Percentiles rank a stretch among this genome's conserved stretches.
phyloP scores from a whole-genome alignment of 2,113 vertebrate species.

The Raja brachyura region DNA sequence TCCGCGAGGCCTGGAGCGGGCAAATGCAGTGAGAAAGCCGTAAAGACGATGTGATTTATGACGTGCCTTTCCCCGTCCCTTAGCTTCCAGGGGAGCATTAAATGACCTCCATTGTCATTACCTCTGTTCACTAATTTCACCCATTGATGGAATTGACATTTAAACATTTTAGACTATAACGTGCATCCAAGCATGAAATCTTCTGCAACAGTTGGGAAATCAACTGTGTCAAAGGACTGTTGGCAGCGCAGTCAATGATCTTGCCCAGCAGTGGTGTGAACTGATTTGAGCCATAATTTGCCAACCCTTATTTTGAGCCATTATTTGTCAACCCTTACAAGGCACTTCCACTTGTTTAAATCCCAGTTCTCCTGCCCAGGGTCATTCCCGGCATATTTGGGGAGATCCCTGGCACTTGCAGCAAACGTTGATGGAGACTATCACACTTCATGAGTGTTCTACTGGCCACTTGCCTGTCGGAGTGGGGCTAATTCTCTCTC shows the following conservation, averaged over 20 bases:
- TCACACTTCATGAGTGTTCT: not conserved
- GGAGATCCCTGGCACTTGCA: not conserved
- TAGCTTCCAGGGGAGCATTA: not conserved
- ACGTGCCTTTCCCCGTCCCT: not conserved
- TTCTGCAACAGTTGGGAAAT: not conserved
- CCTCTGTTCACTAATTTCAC: not conserved
- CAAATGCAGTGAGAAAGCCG: not conserved
- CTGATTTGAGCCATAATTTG: not conserved
- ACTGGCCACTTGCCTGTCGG: not conserved
- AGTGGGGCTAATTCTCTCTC: not conserved
- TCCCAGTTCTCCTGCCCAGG: not conserved
- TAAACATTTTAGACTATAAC: not conserved
- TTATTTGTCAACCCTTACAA: not conserved
- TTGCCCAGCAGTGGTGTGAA: not conserved
- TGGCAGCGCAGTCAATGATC: not conserved
- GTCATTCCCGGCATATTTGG: not conserved
- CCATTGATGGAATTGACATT: not conserved
- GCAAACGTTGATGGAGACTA: not conserved
- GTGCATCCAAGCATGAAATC: not conserved
- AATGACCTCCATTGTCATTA: not conserved
- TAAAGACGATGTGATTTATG: not conserved
- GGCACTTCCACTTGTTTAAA: not conserved
- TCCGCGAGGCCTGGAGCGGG: not conserved
- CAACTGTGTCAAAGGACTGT: too few relatives aligned
- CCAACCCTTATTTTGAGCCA: not conserved